Percentiles rank a stretch among this genome's conserved stretches.
phyloP scores from a whole-genome alignment of 1,140 invertebrate species.

The Drosophila nikananu region DNA sequence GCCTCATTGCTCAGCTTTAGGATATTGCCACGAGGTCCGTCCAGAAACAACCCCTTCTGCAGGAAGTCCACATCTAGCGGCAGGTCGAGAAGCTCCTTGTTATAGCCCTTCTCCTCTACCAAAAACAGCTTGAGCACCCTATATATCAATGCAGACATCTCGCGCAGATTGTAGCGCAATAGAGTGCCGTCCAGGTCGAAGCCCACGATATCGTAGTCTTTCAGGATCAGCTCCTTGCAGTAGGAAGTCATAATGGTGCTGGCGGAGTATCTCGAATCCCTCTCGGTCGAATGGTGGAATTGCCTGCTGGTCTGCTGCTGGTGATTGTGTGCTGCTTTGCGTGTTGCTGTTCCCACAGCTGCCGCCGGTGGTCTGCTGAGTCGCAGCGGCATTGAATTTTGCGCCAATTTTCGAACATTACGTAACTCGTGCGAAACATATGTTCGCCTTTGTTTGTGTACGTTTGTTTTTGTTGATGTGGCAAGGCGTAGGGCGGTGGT shows the following conservation, averaged over 20 bases:
- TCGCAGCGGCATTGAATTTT: conserved; percentile 25
- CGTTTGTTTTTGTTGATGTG: conserved; percentile 40
- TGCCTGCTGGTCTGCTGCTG: not conserved
- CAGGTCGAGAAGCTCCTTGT: conserved; percentile 86
- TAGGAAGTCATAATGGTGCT: conserved; percentile 76
- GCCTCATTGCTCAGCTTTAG: conserved; percentile 89
- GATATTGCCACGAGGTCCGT: conserved; percentile 90
- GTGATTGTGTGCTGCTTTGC: not conserved
- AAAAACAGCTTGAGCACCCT: conserved; percentile 88
- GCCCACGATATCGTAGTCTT: conserved; percentile 91
- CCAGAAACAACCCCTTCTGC: conserved; percentile 91
- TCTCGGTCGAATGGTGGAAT: conserved; percentile 13
- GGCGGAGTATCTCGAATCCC: conserved; percentile 71
- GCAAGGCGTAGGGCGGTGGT: conserved; percentile 9
- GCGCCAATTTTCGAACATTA: conserved; percentile 58
- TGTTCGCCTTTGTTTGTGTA: conserved; percentile 56
- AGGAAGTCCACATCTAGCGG: conserved; percentile 88
- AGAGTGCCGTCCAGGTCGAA: conserved; percentile 93
- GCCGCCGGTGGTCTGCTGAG: not conserved
- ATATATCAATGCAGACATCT: conserved; percentile 88
- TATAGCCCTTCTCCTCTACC: conserved; percentile 88
- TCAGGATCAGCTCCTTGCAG: conserved; percentile 86
- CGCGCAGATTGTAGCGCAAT: conserved; percentile 88
- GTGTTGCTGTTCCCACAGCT: conserved; percentile 13
- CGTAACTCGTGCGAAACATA: conserved; percentile 60